Evolutionary conservation across 2,113 vertebrate species (phyloP).

Genomic region (Agapornis roseicollis): DNA sequence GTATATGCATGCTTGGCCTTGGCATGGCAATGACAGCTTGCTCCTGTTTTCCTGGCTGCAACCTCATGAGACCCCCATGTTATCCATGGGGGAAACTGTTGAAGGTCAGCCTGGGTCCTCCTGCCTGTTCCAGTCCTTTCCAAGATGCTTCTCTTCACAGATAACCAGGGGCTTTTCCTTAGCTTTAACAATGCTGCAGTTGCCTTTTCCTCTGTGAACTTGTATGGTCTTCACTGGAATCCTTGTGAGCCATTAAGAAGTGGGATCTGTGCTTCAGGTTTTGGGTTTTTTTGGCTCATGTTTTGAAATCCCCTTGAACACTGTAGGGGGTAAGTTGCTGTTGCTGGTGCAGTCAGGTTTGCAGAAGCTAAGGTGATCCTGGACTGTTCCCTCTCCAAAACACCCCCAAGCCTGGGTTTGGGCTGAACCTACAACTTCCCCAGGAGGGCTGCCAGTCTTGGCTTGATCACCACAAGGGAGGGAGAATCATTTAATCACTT

Average conservation of each 20-base stretch:
- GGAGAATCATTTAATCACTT: background rate
- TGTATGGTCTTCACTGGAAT: background rate
- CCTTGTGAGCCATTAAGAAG: background rate
- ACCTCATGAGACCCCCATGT: background rate
- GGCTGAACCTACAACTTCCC: background rate
- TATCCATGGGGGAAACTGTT: background rate
- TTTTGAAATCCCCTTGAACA: background rate
- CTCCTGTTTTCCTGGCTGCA: background rate
- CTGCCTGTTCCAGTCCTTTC: background rate
- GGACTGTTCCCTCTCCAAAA: background rate
- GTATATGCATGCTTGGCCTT: background rate
- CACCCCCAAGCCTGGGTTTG: background rate
- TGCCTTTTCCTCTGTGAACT: background rate
- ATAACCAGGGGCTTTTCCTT: background rate
- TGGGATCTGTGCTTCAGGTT: background rate
- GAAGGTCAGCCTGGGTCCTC: background rate
- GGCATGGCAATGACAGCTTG: too few relatives aligned
- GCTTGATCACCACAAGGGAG: rapidly evolving
- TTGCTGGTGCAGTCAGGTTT: background rate
- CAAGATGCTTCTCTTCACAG: background rate
- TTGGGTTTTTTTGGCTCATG: background rate
- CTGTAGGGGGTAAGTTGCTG: background rate
- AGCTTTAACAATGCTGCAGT: background rate
- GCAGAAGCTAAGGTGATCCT: background rate
- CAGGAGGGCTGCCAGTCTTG: background rate